Evolutionary conservation across 2,888 invertebrate genomes (phyloP).

Genomic region (Aricia artaxerxes): DNA sequence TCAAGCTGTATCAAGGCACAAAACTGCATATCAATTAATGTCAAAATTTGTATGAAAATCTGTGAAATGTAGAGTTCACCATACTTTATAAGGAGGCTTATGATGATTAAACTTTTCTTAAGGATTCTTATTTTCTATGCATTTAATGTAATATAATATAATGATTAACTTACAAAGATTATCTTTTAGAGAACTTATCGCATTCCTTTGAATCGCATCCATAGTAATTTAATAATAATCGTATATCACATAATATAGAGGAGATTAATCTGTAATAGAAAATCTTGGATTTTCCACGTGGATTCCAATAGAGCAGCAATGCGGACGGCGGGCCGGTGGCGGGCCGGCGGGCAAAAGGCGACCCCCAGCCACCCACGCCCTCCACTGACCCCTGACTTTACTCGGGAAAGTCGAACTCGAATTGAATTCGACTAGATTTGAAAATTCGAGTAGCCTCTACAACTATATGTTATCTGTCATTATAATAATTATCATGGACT

Average conservation of each 20-base stretch:
- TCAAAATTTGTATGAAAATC: no score
- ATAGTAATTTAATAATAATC: neutral
- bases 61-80: no score
- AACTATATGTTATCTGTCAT: no score
- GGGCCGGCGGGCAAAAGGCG: conserved; percentile 69
- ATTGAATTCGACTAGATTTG: conserved; percentile 17
- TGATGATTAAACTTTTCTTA: no score
- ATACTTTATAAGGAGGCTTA: no score
- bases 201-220: neutral
- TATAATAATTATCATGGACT: no score
- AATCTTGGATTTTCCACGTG: conserved; percentile 23
- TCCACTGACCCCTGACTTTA: conserved; percentile 55
- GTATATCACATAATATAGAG: neutral
- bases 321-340: conserved; percentile 42
- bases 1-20: no score
- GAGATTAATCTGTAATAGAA: conserved; percentile 18
- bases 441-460: neutral
- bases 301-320: conserved; percentile 50
- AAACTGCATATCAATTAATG: no score
- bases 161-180: no score
- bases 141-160: no score
- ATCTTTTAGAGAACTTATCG: neutral
- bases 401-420: conserved; percentile 48
- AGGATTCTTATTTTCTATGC: no score
- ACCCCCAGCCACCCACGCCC: conserved; percentile 59